These are phyloP conservation scores for Drosophila cognata DNA, from an alignment of 2,888 invertebrate species.

Conservation along the genomic window DNA sequence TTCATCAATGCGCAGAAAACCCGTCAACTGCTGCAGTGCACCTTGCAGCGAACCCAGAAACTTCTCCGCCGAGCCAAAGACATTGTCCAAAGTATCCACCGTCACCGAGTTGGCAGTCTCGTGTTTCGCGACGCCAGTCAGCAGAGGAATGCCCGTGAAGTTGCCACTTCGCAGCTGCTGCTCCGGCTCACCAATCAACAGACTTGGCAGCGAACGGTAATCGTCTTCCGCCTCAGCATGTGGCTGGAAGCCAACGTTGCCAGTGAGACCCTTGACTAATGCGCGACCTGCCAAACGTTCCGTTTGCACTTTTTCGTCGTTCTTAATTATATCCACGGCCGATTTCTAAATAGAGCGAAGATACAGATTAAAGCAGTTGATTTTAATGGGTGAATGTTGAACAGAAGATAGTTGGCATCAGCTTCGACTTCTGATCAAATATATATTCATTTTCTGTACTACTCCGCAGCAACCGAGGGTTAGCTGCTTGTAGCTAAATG, in stretches of 20 bases:
- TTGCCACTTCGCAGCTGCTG: conserved; percentile 87
- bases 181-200: conserved; percentile 88
- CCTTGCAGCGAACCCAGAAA: conserved; percentile 78
- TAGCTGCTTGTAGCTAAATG: neutral
- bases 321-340: conserved; percentile 81
- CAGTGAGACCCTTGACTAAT: conserved; percentile 88
- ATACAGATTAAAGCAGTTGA: neutral
- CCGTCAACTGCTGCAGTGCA: conserved; percentile 70
- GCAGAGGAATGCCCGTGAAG: conserved; percentile 87
- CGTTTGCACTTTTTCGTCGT: conserved; percentile 87
- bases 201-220: conserved; percentile 88
- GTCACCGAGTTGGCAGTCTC: conserved; percentile 87
- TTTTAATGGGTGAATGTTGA: neutral
- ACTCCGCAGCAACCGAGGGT: too few species aligned
- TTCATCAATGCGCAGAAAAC: conserved; percentile 78
- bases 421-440: neutral
- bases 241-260: conserved; percentile 88
- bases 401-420: too few species aligned
- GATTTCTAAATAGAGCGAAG: conserved; percentile 68
- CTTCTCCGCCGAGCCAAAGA: conserved; percentile 81
- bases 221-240: conserved; percentile 89
- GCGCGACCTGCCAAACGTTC: conserved; percentile 87
- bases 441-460: neutral
- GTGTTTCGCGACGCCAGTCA: conserved; percentile 90
- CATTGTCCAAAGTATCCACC: conserved; percentile 71